These are phyloP conservation scores for Pristis pectinata DNA, from an alignment of 2,797 vertebrate genomes.

Conservation along the genomic window DNA sequence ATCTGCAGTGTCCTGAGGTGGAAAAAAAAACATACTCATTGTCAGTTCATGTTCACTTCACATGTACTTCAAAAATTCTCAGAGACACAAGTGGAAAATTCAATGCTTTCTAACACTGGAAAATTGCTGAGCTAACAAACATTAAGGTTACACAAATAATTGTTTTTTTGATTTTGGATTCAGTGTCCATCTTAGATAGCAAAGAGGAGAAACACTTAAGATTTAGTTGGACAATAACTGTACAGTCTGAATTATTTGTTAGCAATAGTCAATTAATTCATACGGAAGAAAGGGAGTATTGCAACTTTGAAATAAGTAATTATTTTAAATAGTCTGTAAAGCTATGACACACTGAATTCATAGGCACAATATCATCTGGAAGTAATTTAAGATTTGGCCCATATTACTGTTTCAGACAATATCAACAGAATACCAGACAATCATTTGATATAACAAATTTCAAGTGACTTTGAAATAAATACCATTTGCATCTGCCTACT, in stretches of 20 bases:
- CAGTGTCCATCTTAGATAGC: not conserved
- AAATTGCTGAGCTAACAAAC: not conserved
- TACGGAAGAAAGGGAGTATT: not conserved
- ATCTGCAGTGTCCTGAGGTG: not conserved
- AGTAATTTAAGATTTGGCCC: not conserved
- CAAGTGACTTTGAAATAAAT: conserved; percentile 9
- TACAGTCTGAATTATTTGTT: not conserved
- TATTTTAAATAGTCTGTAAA: not conserved
- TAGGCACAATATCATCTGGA: not conserved
- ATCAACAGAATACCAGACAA: conserved; percentile 26
- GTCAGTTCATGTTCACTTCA: not conserved
- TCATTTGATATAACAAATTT: not conserved
- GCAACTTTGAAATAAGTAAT: not conserved
- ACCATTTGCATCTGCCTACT: not conserved
- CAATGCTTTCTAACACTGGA: not conserved
- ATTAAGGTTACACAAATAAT: not conserved
- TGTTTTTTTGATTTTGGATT: not conserved
- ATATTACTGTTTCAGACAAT: not conserved
- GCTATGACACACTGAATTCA: not conserved
- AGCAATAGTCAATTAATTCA: not conserved
- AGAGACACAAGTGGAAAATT: not conserved
- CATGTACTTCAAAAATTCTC: not conserved
- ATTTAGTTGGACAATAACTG: not conserved
- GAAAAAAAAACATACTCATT: not conserved
- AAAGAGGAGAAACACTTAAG: not conserved